A percentile compares a stretch with the other conserved stretches of the same genome.
These are phyloP conservation scores for Aphaenogaster ashmeadi DNA, from an alignment of 1,140 invertebrate species.

Conservation along the genomic window DNA sequence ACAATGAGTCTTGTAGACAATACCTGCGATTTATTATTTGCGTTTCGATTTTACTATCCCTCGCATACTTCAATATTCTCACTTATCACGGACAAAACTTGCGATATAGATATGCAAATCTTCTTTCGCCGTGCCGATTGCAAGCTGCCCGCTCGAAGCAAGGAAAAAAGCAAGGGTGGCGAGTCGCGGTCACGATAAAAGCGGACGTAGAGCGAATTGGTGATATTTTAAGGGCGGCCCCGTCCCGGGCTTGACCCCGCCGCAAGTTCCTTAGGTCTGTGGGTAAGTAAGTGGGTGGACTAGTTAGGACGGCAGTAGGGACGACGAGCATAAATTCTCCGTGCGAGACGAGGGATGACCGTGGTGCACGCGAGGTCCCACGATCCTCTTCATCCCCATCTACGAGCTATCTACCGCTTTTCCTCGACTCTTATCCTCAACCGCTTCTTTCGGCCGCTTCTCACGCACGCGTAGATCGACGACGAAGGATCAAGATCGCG, in stretches of 20 bases:
- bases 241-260: constrained; percentile 66
- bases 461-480: constrained; percentile 12
- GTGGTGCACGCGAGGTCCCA: constrained; percentile 82
- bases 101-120: constrained; percentile 80
- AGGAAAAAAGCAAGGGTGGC: constrained; percentile 27
- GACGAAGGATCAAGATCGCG: constrained; percentile 28
- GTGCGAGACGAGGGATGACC: constrained; percentile 85
- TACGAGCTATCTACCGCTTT: constrained; percentile 57
- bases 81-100: constrained; percentile 77
- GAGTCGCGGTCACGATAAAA: constrained; percentile 67
- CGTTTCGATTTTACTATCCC: background rate
- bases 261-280: constrained; percentile 77
- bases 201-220: constrained; percentile 69
- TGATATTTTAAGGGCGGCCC: constrained; percentile 85
- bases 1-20: background rate
- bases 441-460: background rate
- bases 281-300: constrained; percentile 86
- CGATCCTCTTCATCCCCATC: constrained; percentile 70
- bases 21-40: background rate
- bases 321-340: constrained; percentile 86
- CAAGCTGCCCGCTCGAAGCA: background rate
- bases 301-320: constrained; percentile 85
- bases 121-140: constrained; percentile 54
- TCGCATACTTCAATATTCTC: constrained; percentile 7
- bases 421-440: constrained; percentile 59